Conservation (phyloP, 2,797 vertebrate species). For the Lerista edwardsae region DNA sequence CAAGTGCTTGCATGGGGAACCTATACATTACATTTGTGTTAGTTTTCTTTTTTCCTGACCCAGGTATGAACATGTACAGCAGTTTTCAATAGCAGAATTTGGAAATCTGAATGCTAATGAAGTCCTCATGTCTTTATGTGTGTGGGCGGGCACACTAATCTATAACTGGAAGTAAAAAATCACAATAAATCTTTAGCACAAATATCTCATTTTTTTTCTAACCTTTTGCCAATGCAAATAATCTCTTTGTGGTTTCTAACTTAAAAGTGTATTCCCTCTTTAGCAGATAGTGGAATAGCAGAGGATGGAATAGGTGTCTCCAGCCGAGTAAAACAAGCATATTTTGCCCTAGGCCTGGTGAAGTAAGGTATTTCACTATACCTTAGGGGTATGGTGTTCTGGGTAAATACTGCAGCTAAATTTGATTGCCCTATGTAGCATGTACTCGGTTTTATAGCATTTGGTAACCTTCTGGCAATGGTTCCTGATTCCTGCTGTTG, state of each 20-base stretch:
- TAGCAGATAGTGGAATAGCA: background rate
- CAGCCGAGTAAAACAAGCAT: background rate
- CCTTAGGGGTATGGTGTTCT: background rate
- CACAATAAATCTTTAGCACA: background rate
- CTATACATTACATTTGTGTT: background rate
- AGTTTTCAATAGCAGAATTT: background rate
- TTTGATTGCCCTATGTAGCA: background rate
- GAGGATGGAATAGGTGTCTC: background rate
- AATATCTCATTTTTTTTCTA: background rate
- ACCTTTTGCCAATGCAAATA: slow-evolving; percentile 9
- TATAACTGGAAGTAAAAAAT: background rate
- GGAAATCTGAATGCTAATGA: background rate
- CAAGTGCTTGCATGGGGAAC: background rate
- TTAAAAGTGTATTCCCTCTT: background rate
- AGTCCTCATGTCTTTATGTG: background rate
- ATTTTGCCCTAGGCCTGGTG: background rate
- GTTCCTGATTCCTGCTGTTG: background rate
- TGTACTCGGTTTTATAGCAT: background rate
- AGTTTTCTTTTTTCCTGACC: background rate
- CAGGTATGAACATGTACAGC: background rate
- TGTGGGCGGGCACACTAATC: background rate
- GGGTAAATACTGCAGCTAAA: too few species aligned
- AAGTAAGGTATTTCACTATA: background rate
- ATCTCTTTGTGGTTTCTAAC: background rate
- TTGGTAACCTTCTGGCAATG: background rate